phyloP scores from a whole-genome alignment of 2,888 invertebrate genomes.

The Drosophila macrospina region DNA sequence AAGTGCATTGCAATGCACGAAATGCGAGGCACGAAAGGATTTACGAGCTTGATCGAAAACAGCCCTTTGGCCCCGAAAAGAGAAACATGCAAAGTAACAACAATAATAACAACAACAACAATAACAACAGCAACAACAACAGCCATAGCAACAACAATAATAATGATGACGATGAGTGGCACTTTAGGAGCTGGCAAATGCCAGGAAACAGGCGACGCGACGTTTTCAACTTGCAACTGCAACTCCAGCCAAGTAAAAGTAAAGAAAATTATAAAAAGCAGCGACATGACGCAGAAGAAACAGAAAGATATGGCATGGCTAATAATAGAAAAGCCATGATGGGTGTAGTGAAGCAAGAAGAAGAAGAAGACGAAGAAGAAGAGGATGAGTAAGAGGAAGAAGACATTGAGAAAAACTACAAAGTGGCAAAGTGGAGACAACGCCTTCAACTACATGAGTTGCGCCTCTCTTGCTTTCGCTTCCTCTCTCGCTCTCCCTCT shows the following conservation, averaged over 20 bases:
- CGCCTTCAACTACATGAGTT: conserved; percentile 36
- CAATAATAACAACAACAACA: conserved; percentile 28
- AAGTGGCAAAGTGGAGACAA: conserved; percentile 49
- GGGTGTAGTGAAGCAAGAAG: not conserved
- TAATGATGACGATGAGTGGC: conserved; percentile 61
- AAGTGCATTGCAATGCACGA: conserved; percentile 63
- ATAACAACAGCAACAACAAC: conserved; percentile 14
- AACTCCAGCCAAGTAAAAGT: conserved; percentile 50
- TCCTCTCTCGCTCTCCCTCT: conserved; percentile 1
- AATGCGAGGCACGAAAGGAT: conserved; percentile 72
- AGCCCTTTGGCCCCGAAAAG: conserved; percentile 56
- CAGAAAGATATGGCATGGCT: conserved; percentile 54
- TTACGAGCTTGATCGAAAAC: conserved; percentile 77
- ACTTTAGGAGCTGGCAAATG: conserved; percentile 56
- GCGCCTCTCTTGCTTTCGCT: no score
- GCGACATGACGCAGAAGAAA: conserved; percentile 17
- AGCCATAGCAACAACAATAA: conserved; percentile 33
- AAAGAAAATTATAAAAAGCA: conserved; percentile 64
- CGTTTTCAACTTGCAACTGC: conserved; percentile 30
- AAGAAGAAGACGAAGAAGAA: not conserved
- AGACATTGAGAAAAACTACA: conserved; percentile 26
- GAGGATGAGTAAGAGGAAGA: no score
- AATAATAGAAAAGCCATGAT: conserved; percentile 63
- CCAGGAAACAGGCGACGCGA: conserved; percentile 54
- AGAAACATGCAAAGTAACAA: conserved; percentile 54